These are phyloP conservation scores for Cheilosia scutellata DNA, from an alignment of 2,888 invertebrate genomes.

Conservation along the genomic window DNA sequence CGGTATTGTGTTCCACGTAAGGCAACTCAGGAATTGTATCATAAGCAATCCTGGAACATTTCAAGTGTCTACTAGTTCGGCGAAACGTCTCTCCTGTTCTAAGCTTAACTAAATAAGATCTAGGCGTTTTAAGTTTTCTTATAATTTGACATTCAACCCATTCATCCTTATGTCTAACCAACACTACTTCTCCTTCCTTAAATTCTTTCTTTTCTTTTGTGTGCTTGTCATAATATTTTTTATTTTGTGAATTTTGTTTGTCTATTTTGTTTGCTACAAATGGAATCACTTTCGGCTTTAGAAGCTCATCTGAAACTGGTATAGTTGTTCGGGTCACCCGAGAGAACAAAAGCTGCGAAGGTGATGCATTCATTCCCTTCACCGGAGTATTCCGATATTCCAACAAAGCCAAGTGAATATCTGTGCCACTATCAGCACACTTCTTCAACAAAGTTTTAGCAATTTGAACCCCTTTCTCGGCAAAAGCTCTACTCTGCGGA, in stretches of 20 bases:
- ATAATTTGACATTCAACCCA: background rate
- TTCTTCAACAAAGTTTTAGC: slow-evolving; percentile 17
- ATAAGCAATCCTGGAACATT: slow-evolving; percentile 2
- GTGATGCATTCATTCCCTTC: slow-evolving; percentile 41
- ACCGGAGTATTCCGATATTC: slow-evolving; percentile 36
- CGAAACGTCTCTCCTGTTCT: background rate
- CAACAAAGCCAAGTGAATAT: background rate
- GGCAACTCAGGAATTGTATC: slow-evolving; percentile 21
- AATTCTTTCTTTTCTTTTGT: slow-evolving; percentile 1
- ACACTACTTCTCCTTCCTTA: background rate
- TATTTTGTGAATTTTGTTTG: slow-evolving; percentile 1
- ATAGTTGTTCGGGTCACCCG: slow-evolving; percentile 20
- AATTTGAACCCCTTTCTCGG: slow-evolving; percentile 35
- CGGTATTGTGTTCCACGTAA: background rate
- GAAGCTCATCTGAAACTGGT: slow-evolving; percentile 12
- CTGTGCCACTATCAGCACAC: slow-evolving; percentile 15
- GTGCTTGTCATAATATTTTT: slow-evolving; percentile 22
- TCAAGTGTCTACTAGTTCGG: background rate
- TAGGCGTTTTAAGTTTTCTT: slow-evolving; percentile 7
- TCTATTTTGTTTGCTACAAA: slow-evolving; percentile 15
- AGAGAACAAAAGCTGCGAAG: slow-evolving; percentile 19
- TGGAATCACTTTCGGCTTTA: slow-evolving; percentile 3
- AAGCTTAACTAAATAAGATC: slow-evolving; percentile 21
- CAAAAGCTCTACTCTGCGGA: slow-evolving; percentile 44
- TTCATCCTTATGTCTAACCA: slow-evolving; percentile 7